A percentile compares a stretch with the other conserved stretches of the same genome.
phyloP scores from a whole-genome alignment of 2,113 vertebrate genomes.

The Fregata magnificens region DNA sequence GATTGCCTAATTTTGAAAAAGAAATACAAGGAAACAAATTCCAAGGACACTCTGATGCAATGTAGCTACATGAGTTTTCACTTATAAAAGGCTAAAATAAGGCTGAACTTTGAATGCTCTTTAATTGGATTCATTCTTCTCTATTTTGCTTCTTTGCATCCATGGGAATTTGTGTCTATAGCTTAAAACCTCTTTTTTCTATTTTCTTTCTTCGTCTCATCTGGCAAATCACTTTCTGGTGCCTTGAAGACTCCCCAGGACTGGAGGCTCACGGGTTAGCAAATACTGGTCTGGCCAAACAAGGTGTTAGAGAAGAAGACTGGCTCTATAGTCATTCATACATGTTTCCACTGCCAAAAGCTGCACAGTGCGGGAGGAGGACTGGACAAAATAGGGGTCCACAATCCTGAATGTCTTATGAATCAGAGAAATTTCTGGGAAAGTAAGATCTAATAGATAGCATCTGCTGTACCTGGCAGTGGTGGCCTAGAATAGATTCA shows the following conservation, averaged over 20 bases:
- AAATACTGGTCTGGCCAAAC: not conserved
- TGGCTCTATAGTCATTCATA: not conserved
- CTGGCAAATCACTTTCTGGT: constrained; percentile 26
- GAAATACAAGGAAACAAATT: not conserved
- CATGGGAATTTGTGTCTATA: not conserved
- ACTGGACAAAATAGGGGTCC: not conserved
- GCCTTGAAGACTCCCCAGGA: not conserved
- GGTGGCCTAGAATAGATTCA: not conserved
- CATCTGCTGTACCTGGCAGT: constrained; percentile 33
- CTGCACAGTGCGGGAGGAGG: not conserved
- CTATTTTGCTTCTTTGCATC: not conserved
- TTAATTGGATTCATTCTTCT: not conserved
- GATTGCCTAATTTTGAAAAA: not conserved
- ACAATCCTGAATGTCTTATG: not conserved
- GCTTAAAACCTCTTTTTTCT: not conserved
- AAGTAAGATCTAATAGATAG: not conserved
- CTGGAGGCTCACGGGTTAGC: not conserved
- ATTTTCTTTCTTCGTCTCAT: not conserved
- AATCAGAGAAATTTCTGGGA: not conserved
- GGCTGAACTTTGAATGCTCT: not conserved
- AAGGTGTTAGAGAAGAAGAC: not conserved
- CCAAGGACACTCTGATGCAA: not conserved
- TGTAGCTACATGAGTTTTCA: not conserved
- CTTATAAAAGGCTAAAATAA: not conserved
- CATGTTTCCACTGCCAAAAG: not conserved